Conservation (phyloP, 2,113 vertebrate species). For the Plotosus lineatus region DNA sequence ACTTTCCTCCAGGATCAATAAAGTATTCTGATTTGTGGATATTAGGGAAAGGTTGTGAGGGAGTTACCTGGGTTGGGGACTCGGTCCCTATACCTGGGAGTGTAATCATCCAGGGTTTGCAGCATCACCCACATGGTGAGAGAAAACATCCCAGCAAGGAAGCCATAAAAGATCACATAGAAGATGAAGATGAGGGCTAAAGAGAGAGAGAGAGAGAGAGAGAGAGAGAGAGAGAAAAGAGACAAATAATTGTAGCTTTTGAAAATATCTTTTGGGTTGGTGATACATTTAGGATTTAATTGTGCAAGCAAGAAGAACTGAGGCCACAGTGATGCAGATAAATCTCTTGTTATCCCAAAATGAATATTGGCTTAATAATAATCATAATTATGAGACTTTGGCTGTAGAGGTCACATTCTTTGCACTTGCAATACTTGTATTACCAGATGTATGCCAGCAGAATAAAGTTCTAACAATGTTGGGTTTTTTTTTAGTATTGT, state of each 20-base stretch:
- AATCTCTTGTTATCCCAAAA: neutral
- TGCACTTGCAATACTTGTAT: neutral
- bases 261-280: neutral
- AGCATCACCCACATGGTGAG: conserved; percentile 97
- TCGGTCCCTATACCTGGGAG: conserved; percentile 83
- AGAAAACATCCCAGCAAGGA: conserved; percentile 87
- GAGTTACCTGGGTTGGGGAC: conserved; percentile 85
- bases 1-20: no score
- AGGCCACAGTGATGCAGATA: neutral
- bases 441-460: neutral
- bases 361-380: neutral
- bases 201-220: neutral
- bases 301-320: neutral
- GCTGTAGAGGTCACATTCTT: neutral
- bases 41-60: neutral
- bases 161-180: conserved; percentile 90
- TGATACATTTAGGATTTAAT: neutral
- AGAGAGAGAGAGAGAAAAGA: neutral
- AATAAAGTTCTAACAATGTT: neutral
- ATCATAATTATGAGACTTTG: neutral
- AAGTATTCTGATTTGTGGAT: no score
- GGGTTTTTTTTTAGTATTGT: neutral
- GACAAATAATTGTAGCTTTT: neutral
- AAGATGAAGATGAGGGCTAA: conserved; percentile 91
- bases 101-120: conserved; percentile 83